Evolutionary conservation across 2,888 invertebrate genomes (phyloP), one percentile per base, ranked within the genome.

Genomic region (Drepanosiphum platanoidis): DNA sequence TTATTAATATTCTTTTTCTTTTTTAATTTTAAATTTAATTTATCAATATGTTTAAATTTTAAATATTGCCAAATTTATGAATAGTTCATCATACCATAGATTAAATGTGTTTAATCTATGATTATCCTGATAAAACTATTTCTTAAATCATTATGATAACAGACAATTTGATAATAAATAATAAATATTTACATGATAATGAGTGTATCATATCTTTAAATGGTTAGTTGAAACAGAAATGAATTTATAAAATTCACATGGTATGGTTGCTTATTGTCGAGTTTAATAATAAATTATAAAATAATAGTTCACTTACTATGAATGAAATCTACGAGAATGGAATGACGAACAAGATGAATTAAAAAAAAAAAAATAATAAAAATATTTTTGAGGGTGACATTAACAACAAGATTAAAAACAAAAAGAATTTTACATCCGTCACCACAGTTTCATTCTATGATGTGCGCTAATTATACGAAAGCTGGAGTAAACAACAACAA

Each of bases 201-300:
- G 52, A 68, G n/a, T 77, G 66, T 66, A n/a, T 70, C 7, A 66
- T 80, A 68, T 58, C 52, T 72, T 82, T 72, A 46, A 64, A 75
- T 74, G 64, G 64, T 68, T 36, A 84, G 39, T 75, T 52, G 34
- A 39, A 66, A 84, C 34, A 64, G 34, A 46, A 75, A 74, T 77
- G 52, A 77, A 70, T 77, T 58, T 77, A 58, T 77, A 68, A 84
- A 77, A 84, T 84, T 84, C 75, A 84, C 52, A 70, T 58, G 68
- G 52, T 84, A 13, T 75, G 66, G 81, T 72, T 82, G 81, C 77
- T 84, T 84, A 84, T 84, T 84, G 75, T 84, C 84, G 84, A 84
- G 77, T 84, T 70, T 83, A 83, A 83, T 58, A 83, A 66, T 83
- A 74, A 74, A 83, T 83, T 77, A 84, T 75, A 84, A 84, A 84